Evolutionary conservation across 2,888 invertebrate species (phyloP).

Genomic region (Ellobium chinense): DNA sequence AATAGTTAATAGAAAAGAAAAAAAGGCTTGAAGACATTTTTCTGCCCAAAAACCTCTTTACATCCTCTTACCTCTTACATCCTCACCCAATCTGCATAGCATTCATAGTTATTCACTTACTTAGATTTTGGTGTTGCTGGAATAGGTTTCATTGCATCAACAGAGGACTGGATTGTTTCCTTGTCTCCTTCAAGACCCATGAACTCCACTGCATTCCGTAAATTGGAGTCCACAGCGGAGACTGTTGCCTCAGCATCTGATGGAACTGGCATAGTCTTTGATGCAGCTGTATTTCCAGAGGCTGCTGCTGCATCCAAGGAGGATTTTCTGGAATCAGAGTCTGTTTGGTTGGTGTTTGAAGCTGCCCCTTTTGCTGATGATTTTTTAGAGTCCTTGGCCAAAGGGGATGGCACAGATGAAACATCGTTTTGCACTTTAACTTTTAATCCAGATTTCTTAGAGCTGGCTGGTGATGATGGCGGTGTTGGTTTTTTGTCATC

Average conservation of each 20-base stretch:
- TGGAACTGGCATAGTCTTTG: neutral
- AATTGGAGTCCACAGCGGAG: neutral
- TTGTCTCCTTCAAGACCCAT: slow-evolving; percentile 42
- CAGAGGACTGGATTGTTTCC: slow-evolving; percentile 36
- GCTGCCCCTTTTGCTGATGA: neutral
- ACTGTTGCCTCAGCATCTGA: neutral
- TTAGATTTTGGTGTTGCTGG: slow-evolving; percentile 39
- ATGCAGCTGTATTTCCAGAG: neutral
- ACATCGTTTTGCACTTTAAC: slow-evolving; percentile 7
- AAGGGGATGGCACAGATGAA: neutral
- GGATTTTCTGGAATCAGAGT: neutral
- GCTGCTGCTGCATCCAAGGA: neutral
- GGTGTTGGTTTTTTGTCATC: slow-evolving; percentile 8
- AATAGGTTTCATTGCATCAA: slow-evolving; percentile 37
- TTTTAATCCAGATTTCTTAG: slow-evolving; percentile 34
- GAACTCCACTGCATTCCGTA: slow-evolving; percentile 41
- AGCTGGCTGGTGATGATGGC: slow-evolving; percentile 20
- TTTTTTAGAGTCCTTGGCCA: slow-evolving; percentile 11
- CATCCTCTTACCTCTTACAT: neutral
- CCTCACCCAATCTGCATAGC: neutral
- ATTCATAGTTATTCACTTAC: slow-evolving; percentile 8
- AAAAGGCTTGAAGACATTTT: neutral
- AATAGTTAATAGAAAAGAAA: too few species aligned
- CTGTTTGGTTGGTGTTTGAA: neutral
- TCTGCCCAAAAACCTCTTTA: too few species aligned